Evolutionary conservation across 2,113 vertebrate genomes (phyloP).

Genomic region (Dendrocopos noguchii): DNA sequence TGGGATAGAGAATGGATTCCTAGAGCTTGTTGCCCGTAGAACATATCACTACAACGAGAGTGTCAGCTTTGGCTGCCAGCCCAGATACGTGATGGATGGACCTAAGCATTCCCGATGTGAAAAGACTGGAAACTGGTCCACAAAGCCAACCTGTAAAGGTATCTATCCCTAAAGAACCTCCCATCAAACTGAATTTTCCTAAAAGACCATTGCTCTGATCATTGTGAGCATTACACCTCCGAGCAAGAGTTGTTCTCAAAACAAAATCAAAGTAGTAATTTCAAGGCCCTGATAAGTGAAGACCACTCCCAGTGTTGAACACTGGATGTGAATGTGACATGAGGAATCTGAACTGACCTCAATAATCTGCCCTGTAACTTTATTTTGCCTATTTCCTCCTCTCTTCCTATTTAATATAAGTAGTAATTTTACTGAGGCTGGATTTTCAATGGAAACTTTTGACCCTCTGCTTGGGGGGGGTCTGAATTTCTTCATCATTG

Average conservation of each 20-base stretch:
- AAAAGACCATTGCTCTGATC: accelerated
- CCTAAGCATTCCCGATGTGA: constrained; percentile 77
- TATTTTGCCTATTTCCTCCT: neutral
- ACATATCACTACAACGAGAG: constrained; percentile 83
- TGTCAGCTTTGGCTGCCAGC: constrained; percentile 85
- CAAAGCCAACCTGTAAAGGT: constrained; percentile 86
- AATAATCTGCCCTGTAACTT: neutral
- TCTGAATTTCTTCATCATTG: neutral
- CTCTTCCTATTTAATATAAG: neutral
- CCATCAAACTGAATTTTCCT: accelerated
- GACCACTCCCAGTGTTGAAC: accelerated
- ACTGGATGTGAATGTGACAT: neutral
- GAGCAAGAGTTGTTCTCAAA: neutral
- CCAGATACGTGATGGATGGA: constrained; percentile 79
- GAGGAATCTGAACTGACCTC: neutral
- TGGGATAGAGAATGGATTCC: constrained; percentile 82
- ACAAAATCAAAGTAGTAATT: neutral
- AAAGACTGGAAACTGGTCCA: constrained; percentile 86
- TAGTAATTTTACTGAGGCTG: neutral
- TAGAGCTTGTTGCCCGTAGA: constrained; percentile 80
- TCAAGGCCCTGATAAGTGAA: neutral
- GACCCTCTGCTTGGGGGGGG: neutral
- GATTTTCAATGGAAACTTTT: neutral
- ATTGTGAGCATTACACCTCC: neutral
- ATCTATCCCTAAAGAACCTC: neutral